Evolutionary conservation across 2,797 vertebrate genomes (phyloP), one percentile per base, ranked within the genome.

Genomic region (Orientallactaga sibirica): DNA sequence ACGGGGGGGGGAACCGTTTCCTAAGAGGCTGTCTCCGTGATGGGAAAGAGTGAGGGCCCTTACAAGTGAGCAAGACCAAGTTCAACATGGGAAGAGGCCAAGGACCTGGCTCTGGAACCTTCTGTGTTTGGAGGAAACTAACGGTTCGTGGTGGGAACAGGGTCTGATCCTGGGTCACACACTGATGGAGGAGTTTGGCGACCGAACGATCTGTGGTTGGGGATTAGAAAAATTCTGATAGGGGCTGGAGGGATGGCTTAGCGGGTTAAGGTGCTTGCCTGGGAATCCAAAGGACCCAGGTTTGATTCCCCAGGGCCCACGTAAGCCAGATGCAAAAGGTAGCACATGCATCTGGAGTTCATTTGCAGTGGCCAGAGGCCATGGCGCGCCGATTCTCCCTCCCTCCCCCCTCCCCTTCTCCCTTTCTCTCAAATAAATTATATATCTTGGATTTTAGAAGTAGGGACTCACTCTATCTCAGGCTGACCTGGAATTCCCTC

Each of bases 121-220:
- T 71, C 71, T 67, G 92, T 64, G 62, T 64, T 81, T 84, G 83
- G 33, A 67, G 62, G 19, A 88, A 80, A 92, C 64, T 55, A 29
- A 37, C 52, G n/a, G 64, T 48, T 82, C 52, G 52, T 74, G 25
- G 41, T 20, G 24, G 19, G 7, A 24, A 22, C 4, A n/a, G n/a
- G 18, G 7, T 16, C 71, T 52, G 71, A 68, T 37, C 64, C 48
- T 61, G 68, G 29, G 8, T 80, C 61, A 76, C 61, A 76, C 67
- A 86, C 16, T 67, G 61, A 76, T 27, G 29, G 48, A 74, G 52
- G 61, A 55, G 27, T 25, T 48, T 52, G 58, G 48, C 29, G 29
- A 67, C 11, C 43, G 62, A 7, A 66, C 62, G 71, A 24, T 22
- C 70, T 89, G 64, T 86, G 15, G 66, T 80, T 80, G 75, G 41